A percentile compares a stretch with the other conserved stretches of the same genome.
Conservation (phyloP, 2,113 vertebrate species). For the Condylura cristata region DNA sequence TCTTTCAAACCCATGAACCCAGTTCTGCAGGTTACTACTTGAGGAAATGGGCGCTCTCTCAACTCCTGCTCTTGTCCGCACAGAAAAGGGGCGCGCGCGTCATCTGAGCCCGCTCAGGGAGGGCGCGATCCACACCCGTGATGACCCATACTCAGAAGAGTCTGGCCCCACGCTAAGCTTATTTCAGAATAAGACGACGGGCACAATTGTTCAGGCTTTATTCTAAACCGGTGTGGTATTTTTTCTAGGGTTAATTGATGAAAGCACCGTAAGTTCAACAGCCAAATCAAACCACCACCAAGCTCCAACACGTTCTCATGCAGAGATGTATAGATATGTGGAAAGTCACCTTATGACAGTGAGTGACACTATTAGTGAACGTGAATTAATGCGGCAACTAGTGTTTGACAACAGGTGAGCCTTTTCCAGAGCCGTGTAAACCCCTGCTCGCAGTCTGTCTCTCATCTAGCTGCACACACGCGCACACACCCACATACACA, state of each 20-base stretch:
- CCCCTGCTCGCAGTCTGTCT: background rate
- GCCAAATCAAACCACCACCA: background rate
- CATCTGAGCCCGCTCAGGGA: too few relatives aligned
- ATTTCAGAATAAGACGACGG: background rate
- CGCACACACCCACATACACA: too few relatives aligned
- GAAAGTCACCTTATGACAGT: background rate
- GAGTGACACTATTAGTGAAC: background rate
- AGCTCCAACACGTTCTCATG: background rate
- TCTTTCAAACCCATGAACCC: too few relatives aligned
- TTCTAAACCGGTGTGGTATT: background rate
- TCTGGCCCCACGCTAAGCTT: background rate
- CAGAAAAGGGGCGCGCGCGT: too few relatives aligned
- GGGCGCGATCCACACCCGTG: too few relatives aligned
- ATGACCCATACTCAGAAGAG: background rate
- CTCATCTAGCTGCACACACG: too few relatives aligned
- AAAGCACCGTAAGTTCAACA: background rate
- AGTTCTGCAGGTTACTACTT: too few relatives aligned
- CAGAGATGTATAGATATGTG: background rate
- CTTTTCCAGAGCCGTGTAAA: background rate
- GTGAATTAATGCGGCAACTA: background rate
- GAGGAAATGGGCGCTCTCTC: too few relatives aligned
- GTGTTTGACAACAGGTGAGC: background rate
- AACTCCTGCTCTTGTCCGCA: too few relatives aligned
- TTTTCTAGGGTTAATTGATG: background rate
- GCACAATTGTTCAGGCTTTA: background rate